A percentile compares a stretch with the other conserved stretches of the same genome.
phyloP scores from a whole-genome alignment of 2,797 vertebrate genomes.

The Dryobates pubescens region DNA sequence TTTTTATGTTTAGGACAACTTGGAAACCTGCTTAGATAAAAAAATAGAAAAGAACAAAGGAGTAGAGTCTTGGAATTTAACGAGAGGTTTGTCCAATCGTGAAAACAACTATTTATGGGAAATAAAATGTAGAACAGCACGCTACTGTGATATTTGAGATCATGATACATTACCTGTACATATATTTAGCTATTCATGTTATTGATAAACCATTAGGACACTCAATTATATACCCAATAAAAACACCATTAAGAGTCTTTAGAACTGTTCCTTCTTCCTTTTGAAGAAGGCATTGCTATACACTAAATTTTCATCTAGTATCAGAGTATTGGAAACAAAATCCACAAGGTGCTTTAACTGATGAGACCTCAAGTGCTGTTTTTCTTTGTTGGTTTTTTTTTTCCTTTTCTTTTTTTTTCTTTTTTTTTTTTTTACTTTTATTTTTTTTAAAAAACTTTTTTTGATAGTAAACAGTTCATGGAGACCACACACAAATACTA shows the following conservation, averaged over 20 bases:
- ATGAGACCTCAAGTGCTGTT: not conserved
- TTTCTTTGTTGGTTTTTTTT: conserved; percentile 79
- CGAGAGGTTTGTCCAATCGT: conserved; percentile 43
- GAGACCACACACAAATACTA: conserved; percentile 89
- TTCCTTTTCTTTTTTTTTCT: conserved; percentile 58
- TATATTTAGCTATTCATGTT: not conserved
- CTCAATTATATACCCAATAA: conserved; percentile 81
- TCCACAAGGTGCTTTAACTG: conserved; percentile 89
- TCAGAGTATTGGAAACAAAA: conserved; percentile 90
- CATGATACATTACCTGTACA: conserved; percentile 75
- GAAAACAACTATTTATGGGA: conserved; percentile 72
- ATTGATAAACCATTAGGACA: conserved; percentile 84
- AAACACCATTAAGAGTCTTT: conserved; percentile 83
- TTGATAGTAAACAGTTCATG: conserved; percentile 84
- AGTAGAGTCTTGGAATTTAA: not conserved
- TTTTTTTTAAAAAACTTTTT: conserved; percentile 79
- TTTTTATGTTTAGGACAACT: conserved; percentile 72
- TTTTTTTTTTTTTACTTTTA: conserved; percentile 74
- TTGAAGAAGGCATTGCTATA: conserved; percentile 84
- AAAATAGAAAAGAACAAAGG: conserved; percentile 33
- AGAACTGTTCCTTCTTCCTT: conserved; percentile 73
- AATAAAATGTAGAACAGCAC: conserved; percentile 77
- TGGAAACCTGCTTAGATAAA: conserved; percentile 79
- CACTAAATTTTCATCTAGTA: conserved; percentile 83
- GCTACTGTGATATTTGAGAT: conserved; percentile 70